Evolutionary conservation across 2,113 vertebrate species (phyloP).

Genomic region (Gasterosteus aculeatus): DNA sequence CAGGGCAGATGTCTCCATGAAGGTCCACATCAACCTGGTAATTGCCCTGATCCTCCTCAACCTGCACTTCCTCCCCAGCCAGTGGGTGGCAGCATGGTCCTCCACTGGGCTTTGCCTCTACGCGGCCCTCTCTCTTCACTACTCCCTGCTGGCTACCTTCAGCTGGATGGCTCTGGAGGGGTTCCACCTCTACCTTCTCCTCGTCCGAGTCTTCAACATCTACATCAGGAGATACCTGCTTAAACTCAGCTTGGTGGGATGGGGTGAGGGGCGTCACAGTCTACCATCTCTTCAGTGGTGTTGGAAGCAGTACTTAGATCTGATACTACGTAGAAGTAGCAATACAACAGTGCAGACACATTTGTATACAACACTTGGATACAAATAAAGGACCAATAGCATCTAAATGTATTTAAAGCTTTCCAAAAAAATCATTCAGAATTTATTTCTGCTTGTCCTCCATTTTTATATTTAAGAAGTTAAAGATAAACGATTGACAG

Average conservation of each 20-base stretch:
- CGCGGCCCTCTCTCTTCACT: slow-evolving; percentile 66
- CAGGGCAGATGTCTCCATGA: slow-evolving; percentile 57
- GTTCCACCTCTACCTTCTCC: slow-evolving; percentile 78
- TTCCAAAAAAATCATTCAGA: too few species aligned
- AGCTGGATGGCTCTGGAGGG: slow-evolving; percentile 79
- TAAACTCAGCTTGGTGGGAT: slow-evolving; percentile 74
- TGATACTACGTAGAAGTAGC: neutral
- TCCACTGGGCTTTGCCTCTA: slow-evolving; percentile 35
- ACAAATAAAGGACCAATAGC: neutral
- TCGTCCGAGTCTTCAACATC: slow-evolving; percentile 78
- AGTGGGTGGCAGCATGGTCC: neutral
- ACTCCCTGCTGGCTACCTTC: slow-evolving; percentile 72
- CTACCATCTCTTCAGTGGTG: neutral
- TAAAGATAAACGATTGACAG: neutral
- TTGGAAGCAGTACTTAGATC: neutral
- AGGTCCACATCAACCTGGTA: slow-evolving; percentile 63
- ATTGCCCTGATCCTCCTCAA: slow-evolving; percentile 71
- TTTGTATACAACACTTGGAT: neutral
- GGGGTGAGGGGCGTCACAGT: slow-evolving; percentile 70
- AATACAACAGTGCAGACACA: neutral
- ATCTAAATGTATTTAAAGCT: neutral
- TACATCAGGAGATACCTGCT: slow-evolving; percentile 77
- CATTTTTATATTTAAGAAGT: too few species aligned
- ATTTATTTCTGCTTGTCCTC: too few species aligned
- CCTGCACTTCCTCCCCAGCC: slow-evolving; percentile 55